phyloP scores from a whole-genome alignment of 2,797 vertebrate species.

The Myotis daubentonii region DNA sequence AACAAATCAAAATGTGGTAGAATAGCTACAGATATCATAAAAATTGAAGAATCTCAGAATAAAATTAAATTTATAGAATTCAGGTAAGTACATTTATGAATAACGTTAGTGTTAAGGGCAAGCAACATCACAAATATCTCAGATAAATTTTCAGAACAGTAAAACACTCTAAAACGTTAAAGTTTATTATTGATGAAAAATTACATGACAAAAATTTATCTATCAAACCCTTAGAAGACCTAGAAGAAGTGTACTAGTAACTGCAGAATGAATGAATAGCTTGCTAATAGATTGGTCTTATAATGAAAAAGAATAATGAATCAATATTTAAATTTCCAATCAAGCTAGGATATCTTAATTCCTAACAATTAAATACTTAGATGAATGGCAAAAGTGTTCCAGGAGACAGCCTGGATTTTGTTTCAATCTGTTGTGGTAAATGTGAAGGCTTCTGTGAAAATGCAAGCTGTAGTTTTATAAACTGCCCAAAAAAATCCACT shows the following conservation, averaged over 20 bases:
- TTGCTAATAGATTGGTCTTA: neutral
- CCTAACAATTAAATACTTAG: neutral
- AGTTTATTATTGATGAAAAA: slow-evolving; percentile 18
- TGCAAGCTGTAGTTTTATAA: slow-evolving; percentile 1
- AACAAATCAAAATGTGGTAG: slow-evolving; percentile 30
- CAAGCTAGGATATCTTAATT: slow-evolving; percentile 18
- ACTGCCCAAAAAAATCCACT: neutral
- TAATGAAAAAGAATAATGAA: neutral
- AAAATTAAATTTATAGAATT: slow-evolving; percentile 54
- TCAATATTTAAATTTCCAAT: slow-evolving; percentile 36
- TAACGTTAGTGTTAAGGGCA: slow-evolving; percentile 24
- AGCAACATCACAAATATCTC: neutral
- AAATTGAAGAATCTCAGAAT: neutral
- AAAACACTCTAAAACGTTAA: slow-evolving; percentile 10
- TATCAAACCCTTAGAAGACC: neutral
- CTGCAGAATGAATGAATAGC: neutral
- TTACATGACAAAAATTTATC: slow-evolving; percentile 12
- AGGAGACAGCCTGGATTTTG: neutral
- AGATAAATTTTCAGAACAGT: slow-evolving; percentile 48
- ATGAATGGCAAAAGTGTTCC: neutral
- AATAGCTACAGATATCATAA: neutral
- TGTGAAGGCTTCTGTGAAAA: slow-evolving; percentile 26
- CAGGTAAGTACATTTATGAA: neutral
- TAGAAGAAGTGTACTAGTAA: neutral
- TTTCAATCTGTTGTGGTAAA: neutral